Evolutionary conservation across 2,113 vertebrate species (phyloP).

Genomic region (Sisor rabdophorus): DNA sequence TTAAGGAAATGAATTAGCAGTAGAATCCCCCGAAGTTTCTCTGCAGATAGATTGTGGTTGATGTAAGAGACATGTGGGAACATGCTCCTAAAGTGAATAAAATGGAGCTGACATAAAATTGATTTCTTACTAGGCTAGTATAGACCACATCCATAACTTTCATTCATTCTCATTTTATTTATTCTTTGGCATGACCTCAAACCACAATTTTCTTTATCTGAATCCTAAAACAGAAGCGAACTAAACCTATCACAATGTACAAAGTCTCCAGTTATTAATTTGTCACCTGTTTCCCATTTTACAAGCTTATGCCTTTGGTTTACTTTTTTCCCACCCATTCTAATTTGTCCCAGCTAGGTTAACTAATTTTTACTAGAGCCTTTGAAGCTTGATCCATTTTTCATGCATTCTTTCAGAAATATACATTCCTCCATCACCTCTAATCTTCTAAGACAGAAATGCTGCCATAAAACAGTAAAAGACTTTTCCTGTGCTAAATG

Average conservation of each 20-base stretch:
- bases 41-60: slow-evolving; percentile 23
- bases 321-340: slow-evolving; percentile 19
- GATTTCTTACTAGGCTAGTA: slow-evolving; percentile 13
- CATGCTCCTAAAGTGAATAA: slow-evolving; percentile 18
- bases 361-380: slow-evolving; percentile 31
- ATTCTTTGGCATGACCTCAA: slow-evolving; percentile 15
- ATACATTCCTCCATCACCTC: slow-evolving; percentile 26
- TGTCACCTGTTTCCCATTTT: slow-evolving; percentile 35
- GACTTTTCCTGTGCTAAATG: slow-evolving; percentile 15
- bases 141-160: background rate
- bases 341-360: slow-evolving; percentile 37
- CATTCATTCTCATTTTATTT: background rate
- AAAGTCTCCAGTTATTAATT: slow-evolving; percentile 24
- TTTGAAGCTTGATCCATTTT: slow-evolving; percentile 38
- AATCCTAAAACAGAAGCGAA: slow-evolving; percentile 7
- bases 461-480: slow-evolving; percentile 24
- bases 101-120: slow-evolving; percentile 23
- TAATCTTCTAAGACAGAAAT: slow-evolving; percentile 32
- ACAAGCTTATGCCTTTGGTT: slow-evolving; percentile 21
- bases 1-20: slow-evolving; percentile 11
- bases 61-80: slow-evolving; percentile 41
- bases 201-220: slow-evolving; percentile 17
- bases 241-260: slow-evolving; percentile 11
- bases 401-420: slow-evolving; percentile 32
- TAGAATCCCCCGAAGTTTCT: slow-evolving; percentile 32